Conservation (phyloP, 2,888 invertebrate species). For the Hemaris fuciformis region DNA sequence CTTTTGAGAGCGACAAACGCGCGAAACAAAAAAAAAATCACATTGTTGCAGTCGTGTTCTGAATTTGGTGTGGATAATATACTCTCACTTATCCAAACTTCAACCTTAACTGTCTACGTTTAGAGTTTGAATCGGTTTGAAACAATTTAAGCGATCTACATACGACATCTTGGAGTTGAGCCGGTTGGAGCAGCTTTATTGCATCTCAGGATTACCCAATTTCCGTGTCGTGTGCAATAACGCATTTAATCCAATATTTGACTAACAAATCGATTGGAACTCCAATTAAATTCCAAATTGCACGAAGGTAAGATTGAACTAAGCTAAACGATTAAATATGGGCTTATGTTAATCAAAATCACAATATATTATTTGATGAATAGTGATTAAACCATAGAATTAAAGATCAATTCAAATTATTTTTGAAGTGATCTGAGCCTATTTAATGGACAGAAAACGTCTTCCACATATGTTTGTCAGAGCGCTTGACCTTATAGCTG, state of each 20-base stretch:
- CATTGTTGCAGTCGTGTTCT: constrained; percentile 3
- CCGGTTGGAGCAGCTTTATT: constrained; percentile 10
- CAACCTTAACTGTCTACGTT: background rate
- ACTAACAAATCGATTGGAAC: background rate
- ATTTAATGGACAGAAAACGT: too few relatives aligned
- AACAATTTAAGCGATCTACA: background rate
- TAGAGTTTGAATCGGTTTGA: background rate
- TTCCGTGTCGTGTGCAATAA: constrained; percentile 19
- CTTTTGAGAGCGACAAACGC: constrained; percentile 16
- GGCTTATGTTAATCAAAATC: too few relatives aligned
- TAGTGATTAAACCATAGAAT: too few relatives aligned
- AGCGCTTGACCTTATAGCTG: too few relatives aligned
- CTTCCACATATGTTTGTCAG: too few relatives aligned
- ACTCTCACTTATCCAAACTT: background rate
- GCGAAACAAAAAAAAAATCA: constrained; percentile 12
- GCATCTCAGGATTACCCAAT: constrained; percentile 19
- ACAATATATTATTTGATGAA: too few relatives aligned
- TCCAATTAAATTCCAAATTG: background rate
- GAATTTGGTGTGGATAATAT: constrained; percentile 5
- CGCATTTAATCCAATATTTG: constrained; percentile 20
- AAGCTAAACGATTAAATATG: background rate
- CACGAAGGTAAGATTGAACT: background rate
- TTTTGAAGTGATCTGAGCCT: too few relatives aligned
- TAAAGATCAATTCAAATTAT: too few relatives aligned
- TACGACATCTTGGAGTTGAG: background rate